A percentile compares a stretch with the other conserved stretches of the same genome.
These are phyloP conservation scores for Sorex araneus DNA, from an alignment of 2,113 vertebrate genomes.

Conservation along the genomic window DNA sequence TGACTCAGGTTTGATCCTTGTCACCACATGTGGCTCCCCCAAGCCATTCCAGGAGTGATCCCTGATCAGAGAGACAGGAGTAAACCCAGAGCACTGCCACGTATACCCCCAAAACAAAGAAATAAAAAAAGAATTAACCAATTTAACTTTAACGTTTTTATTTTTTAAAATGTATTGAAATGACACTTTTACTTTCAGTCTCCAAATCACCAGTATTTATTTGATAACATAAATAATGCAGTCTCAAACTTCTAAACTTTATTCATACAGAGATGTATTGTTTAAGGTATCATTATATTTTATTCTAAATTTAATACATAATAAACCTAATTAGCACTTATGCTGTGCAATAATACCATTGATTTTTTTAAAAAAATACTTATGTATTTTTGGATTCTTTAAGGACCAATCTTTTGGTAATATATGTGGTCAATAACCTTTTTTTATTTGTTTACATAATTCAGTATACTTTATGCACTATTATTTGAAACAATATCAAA, in stretches of 20 bases:
- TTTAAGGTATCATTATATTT: conserved; percentile 78
- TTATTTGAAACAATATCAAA: too few species aligned
- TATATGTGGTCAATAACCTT: not conserved
- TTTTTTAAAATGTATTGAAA: too few species aligned
- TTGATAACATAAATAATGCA: conserved; percentile 74
- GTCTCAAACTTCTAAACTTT: conserved; percentile 57
- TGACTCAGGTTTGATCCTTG: too few species aligned
- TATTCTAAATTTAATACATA: conserved; percentile 74
- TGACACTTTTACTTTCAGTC: too few species aligned
- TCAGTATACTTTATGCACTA: too few species aligned
- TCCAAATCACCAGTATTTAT: conserved; percentile 64
- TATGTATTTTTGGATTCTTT: not conserved
- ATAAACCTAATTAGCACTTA: conserved; percentile 10
- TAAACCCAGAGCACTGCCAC: too few species aligned
- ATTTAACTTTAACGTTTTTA: not conserved
- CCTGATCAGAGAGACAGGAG: too few species aligned
- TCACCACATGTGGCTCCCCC: too few species aligned
- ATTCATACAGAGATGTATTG: conserved; percentile 73
- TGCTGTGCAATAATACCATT: not conserved
- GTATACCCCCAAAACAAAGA: too few species aligned
- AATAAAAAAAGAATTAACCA: conserved; percentile 4
- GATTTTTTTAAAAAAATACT: conserved; percentile 11
- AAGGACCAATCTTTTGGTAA: not conserved
- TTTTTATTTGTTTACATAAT: not conserved
- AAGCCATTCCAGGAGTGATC: too few species aligned